phyloP scores from a whole-genome alignment of 2,888 invertebrate genomes.

The Hermaeophaga mercurialis region DNA sequence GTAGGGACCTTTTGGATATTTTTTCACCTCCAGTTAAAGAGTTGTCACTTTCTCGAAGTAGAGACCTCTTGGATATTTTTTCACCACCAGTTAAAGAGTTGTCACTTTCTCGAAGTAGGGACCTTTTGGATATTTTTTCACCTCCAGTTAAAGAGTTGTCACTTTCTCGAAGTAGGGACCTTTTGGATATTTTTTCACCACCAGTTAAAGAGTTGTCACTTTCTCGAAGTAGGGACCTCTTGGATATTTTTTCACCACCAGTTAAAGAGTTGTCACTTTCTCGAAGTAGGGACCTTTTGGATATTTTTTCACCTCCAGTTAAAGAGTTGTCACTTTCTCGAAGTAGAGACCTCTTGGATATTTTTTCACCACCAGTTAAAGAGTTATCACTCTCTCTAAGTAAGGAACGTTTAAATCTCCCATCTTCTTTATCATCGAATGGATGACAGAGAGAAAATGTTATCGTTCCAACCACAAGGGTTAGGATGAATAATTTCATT shows the following conservation, averaged over 20 bases:
- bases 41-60: slow-evolving; percentile 6
- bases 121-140: slow-evolving; percentile 32
- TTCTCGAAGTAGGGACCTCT: slow-evolving; percentile 27
- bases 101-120: slow-evolving; percentile 8
- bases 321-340: slow-evolving; percentile 1
- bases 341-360: slow-evolving; percentile 27
- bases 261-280: slow-evolving; percentile 22
- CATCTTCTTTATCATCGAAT: slow-evolving; percentile 21
- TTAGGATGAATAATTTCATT: slow-evolving; percentile 29
- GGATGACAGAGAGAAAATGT: slow-evolving; percentile 21
- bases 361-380: slow-evolving; percentile 28
- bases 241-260: slow-evolving; percentile 31
- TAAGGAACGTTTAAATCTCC: slow-evolving; percentile 30
- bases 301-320: slow-evolving; percentile 27
- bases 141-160: slow-evolving; percentile 18
- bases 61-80: slow-evolving; percentile 28
- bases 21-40: slow-evolving; percentile 29
- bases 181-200: slow-evolving; percentile 31
- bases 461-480: slow-evolving; percentile 26
- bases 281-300: slow-evolving; percentile 15
- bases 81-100: slow-evolving; percentile 18
- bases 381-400: slow-evolving; percentile 20
- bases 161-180: slow-evolving; percentile 24
- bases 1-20: slow-evolving; percentile 30
- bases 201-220: slow-evolving; percentile 25